Evolutionary conservation across 2,888 invertebrate genomes (phyloP), one percentile per base, ranked within the genome.

Genomic region (Ichneumoninae sp.): DNA sequence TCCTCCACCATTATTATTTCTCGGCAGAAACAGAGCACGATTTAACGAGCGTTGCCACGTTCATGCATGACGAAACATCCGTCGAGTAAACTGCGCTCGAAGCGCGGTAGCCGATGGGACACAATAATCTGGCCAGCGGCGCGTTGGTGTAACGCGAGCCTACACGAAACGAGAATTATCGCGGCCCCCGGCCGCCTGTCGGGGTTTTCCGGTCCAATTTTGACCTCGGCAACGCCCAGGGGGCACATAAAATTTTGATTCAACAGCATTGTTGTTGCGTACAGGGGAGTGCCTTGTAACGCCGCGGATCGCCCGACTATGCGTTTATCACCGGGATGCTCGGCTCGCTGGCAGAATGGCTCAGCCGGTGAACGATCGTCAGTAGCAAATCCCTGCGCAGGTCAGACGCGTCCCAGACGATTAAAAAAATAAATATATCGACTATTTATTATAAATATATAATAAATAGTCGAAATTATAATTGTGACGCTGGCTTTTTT

Each of bases 201-300:
- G 60, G 16, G 70, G 66, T 57, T 75, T 79, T 74, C 54, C 10
- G 74, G 74, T 33, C 36, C 66, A 47, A 68, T 74, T 81, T 74
- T 81, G 68, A 74, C 60, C 30, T 30, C 68, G 68, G 7, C 22
- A 30, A 33, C 30, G 76, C 83, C 70, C 79, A 47, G 16, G 71
- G 65, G 83, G 13, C 36, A 66, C 66, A 60, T 83, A 40, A 80
- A 83, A 57, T 80, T 75, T 76, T 76, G 50, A 83, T 80, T 83
- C 66, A 66, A 70, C 75, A 50, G 68, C 65, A 52, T 44, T 79
- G 60, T 57, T 36, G n/a, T 47, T 57, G 44, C 52, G 8, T 60
- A 63, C 30, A 74, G 16, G 16, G 63, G 16, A 33, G 16, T 33
- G n/a, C 30, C 30, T 63, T 63, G 30, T 7, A 63, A 13, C 16